phyloP scores from a whole-genome alignment of 2,113 vertebrate genomes.

The Dromaius novaehollandiae region DNA sequence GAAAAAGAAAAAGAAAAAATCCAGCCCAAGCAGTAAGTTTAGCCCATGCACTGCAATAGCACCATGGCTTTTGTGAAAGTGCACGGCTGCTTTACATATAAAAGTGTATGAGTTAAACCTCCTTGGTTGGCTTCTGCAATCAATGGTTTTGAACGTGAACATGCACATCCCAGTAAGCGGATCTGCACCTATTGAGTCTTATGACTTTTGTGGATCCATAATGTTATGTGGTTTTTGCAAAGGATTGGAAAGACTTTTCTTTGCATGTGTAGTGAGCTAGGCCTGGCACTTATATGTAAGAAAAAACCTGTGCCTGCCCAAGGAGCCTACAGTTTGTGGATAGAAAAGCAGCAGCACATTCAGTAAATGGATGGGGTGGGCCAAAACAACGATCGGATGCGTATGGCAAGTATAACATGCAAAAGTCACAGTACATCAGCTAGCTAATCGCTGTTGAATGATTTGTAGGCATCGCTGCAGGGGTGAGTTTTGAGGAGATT shows the following conservation, averaged over 20 bases:
- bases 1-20: not conserved
- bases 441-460: constrained; percentile 21
- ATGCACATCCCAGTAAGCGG: not conserved
- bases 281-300: not conserved
- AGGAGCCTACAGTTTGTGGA: not conserved
- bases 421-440: constrained; percentile 47
- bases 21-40: not conserved
- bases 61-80: not conserved
- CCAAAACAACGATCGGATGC: not conserved
- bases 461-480: constrained; percentile 35
- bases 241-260: not conserved
- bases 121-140: not conserved
- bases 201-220: not conserved
- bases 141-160: not conserved
- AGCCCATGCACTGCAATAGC: not conserved
- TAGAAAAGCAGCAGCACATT: not conserved
- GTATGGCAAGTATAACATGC: constrained; percentile 2
- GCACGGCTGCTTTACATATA: not conserved
- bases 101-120: not conserved
- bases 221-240: not conserved
- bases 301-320: not conserved
- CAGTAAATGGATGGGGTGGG: not conserved
- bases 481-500: constrained; percentile 46
- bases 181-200: not conserved
- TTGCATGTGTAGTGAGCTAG: not conserved